Base-by-base conservation (phyloP, 2,113 vertebrate species). In the Tachysurus fulvidraco region DNA sequence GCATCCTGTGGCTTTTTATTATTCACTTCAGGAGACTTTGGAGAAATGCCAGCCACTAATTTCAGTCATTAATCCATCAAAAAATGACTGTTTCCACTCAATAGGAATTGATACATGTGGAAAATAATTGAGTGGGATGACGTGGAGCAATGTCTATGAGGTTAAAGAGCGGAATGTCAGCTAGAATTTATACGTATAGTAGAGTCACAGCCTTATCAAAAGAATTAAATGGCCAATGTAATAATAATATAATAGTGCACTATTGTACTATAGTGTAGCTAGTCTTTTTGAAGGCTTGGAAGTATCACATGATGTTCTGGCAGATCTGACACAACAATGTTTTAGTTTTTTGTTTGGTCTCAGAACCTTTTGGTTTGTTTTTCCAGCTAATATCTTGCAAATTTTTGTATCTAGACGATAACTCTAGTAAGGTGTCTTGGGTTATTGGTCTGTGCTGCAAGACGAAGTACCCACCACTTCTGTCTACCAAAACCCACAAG, bases 51-150 rank as follows among this genome's bases (percentile, higher is more conserved):
- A 65, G 73, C 11, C 21, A 12, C 3, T 86, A 55, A 74, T 87
- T 83, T 52, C 80, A 73, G 57, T 55, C 60, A 77, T 77, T 83
- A 77, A 65, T 64, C 69, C 57, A 30, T 83, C 81, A 76, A 16
- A 19, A 19, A 4, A 1, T 76, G 73, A 14, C 12, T 76, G 73
- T n/a, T 52, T 13, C n/a, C 73, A 52, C 44, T 28, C 50, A 28
- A 8, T 3, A 50, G 25, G 25, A 41, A 30, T 23, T 4, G 14
- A 83, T 74, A 23, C 5, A 10, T 50, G 23, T 52, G 69, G 0
- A 23, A 73, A 44, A 21, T 19, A 46, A 46, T 3, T 10, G 25
- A 76, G 73, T n/a, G 73, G 21, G 16, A 50, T 16, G 73, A 69
- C 12, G 10, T 67, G 41, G 23, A 83, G 19, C 25, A 67, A 44